These are phyloP conservation scores for Parascotia fuliginaria DNA, from an alignment of 2,888 invertebrate genomes.

Conservation along the genomic window DNA sequence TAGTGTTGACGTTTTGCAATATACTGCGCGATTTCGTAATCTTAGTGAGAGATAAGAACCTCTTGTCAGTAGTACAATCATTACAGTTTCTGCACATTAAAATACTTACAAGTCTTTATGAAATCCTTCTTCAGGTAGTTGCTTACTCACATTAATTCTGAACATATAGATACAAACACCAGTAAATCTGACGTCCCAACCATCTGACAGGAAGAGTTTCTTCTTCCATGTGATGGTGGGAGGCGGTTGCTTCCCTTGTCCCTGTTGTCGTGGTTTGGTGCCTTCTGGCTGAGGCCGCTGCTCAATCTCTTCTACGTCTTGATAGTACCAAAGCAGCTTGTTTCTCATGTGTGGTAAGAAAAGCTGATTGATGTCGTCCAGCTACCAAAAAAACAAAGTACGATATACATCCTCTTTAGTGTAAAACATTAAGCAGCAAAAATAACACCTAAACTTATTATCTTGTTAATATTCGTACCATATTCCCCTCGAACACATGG, in stretches of 20 bases:
- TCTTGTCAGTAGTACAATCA: too few species aligned
- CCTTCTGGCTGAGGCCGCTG: slow-evolving; percentile 77
- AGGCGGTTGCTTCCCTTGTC: slow-evolving; percentile 74
- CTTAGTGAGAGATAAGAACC: too few species aligned
- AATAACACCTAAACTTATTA: too few species aligned
- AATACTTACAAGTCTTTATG: slow-evolving; percentile 90
- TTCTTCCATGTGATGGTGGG: slow-evolving; percentile 87
- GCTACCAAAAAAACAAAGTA: slow-evolving; percentile 69
- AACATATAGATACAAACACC: slow-evolving; percentile 95
- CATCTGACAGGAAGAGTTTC: slow-evolving; percentile 94
- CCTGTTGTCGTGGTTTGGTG: slow-evolving; percentile 76
- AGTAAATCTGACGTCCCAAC: slow-evolving; percentile 92
- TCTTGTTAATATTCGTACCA: slow-evolving; percentile 81
- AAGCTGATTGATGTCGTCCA: slow-evolving; percentile 95
- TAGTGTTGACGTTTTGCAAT: too few species aligned
- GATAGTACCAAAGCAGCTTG: slow-evolving; percentile 95
- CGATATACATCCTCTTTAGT: neutral
- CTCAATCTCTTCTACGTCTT: slow-evolving; percentile 92
- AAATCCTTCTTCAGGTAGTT: slow-evolving; percentile 96
- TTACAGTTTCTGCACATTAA: neutral
- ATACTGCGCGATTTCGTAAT: too few species aligned
- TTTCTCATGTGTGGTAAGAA: slow-evolving; percentile 94
- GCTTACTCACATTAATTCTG: slow-evolving; percentile 92
- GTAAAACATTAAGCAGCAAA: too few species aligned
- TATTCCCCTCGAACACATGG: slow-evolving; percentile 95